Percentiles rank a stretch among this genome's conserved stretches.
phyloP scores from a whole-genome alignment of 2,888 invertebrate species.

The Drosophila testacea region DNA sequence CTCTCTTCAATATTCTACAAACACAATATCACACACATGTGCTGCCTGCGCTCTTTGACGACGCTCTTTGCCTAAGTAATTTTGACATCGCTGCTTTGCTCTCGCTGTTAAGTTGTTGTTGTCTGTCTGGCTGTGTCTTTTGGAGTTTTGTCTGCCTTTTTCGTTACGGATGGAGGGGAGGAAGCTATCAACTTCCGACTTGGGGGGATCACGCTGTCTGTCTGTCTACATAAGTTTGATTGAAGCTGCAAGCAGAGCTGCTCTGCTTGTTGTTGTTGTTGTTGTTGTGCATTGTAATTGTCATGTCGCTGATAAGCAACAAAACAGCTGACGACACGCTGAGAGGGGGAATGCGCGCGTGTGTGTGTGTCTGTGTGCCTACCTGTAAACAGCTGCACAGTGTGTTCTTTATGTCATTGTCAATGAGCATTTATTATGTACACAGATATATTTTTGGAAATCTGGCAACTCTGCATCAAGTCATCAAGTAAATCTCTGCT shows the following conservation, averaged over 20 bases:
- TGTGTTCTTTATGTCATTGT: conserved; percentile 7
- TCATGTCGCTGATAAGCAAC: conserved; percentile 41
- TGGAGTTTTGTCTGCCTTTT: conserved; percentile 22
- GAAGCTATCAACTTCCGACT: conserved; percentile 42
- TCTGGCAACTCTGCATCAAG: conserved; percentile 38
- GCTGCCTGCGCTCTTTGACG: conserved; percentile 33
- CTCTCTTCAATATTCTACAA: conserved; percentile 1
- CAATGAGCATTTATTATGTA: not conserved
- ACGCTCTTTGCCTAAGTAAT: conserved; percentile 38
- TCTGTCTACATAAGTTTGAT: conserved; percentile 35
- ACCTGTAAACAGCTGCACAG: conserved; percentile 73
- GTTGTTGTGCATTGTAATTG: conserved; percentile 23
- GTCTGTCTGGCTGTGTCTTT: conserved; percentile 40
- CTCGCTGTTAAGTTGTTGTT: conserved; percentile 28
- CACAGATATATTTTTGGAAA: conserved; percentile 1
- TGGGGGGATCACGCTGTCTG: conserved; percentile 35
- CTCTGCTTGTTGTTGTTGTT: too few species aligned
- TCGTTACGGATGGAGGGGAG: not conserved
- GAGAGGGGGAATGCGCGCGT: not conserved
- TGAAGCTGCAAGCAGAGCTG: conserved; percentile 27
- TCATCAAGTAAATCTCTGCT: conserved; percentile 31
- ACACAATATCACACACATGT: conserved; percentile 12
- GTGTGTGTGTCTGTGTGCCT: conserved; percentile 22
- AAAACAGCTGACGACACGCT: conserved; percentile 50
- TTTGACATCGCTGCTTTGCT: conserved; percentile 31